Base-by-base conservation (phyloP, 2,888 invertebrate genomes). In the Deladenus siricidicola region DNA sequence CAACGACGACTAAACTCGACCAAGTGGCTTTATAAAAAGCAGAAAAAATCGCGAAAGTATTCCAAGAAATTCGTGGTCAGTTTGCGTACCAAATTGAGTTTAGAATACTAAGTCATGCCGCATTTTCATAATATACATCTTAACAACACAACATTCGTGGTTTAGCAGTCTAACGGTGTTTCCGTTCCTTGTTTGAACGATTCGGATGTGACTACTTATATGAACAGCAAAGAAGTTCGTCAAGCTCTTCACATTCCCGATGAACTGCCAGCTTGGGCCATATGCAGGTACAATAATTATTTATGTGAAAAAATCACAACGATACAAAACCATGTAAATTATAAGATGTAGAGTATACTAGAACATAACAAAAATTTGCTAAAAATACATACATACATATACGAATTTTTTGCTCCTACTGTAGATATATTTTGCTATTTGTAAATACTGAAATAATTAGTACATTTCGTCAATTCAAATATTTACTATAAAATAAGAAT, bases 181-280 rank as follows among this genome's bases (percentile, higher is more conserved):
- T 72, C 73, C 17, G 72, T 69, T n/a, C 77, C 77, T 19, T 77
- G 77, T 58, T 61, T 77, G 45, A 77, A 77, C 62, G 76, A 77
- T 57, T 67, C 77, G 34, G 76, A 72, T 43, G 65, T 77, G 60
- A 64, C 72, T 48, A 62, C 64, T 44, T 77, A 76, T 66, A 71
- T 77, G 75, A 77, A 77, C 61, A 62, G 65, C 39, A 48, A 34
- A 17, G 62, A 63, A 29, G 76, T 76, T 44, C 62, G 62, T n/a
- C 49, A 59, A 28, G 58, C 62, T 4, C 30, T 61, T 3, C 58
- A 60, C 44, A 51, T 61, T 29, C 62, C 62, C 19, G 58, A 60
- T 39, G 52, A 60, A 23, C 26, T 61, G 8, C 51, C 51, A 4
- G 29, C 34, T 28, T 61, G 62, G 62, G 44, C 42, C 48, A 61